Conservation (phyloP, 2,797 vertebrate species). For the Cheirogaleus major region DNA sequence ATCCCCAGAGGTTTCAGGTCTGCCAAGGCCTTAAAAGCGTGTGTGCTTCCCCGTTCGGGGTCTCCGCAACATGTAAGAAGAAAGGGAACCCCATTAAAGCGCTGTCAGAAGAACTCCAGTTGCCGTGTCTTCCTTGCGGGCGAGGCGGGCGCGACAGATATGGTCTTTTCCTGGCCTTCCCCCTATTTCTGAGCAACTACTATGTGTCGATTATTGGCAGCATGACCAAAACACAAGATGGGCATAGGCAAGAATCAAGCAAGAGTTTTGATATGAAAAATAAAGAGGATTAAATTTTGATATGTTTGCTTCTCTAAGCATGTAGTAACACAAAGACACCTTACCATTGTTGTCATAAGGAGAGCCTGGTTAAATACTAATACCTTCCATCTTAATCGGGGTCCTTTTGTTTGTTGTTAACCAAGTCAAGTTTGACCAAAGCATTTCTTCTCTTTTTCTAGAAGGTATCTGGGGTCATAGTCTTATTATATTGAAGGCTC, state of each 20-base stretch:
- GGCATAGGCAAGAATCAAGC: neutral
- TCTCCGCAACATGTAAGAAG: too few relatives aligned
- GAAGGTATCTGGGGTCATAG: neutral
- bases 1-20: too few relatives aligned
- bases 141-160: too few relatives aligned
- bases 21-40: too few relatives aligned
- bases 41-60: too few relatives aligned
- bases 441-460: neutral
- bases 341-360: neutral
- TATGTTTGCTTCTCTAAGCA: neutral
- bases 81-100: too few relatives aligned
- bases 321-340: neutral
- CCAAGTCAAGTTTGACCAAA: neutral
- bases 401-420: neutral
- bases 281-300: neutral
- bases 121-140: too few relatives aligned
- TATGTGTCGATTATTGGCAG: neutral
- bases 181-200: neutral
- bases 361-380: conserved; percentile 27
- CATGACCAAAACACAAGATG: neutral
- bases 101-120: too few relatives aligned
- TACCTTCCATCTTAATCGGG: neutral
- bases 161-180: neutral
- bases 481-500: neutral
- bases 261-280: neutral